These are phyloP conservation scores for Baccha elongata DNA, from an alignment of 2,888 invertebrate genomes.

Conservation along the genomic window DNA sequence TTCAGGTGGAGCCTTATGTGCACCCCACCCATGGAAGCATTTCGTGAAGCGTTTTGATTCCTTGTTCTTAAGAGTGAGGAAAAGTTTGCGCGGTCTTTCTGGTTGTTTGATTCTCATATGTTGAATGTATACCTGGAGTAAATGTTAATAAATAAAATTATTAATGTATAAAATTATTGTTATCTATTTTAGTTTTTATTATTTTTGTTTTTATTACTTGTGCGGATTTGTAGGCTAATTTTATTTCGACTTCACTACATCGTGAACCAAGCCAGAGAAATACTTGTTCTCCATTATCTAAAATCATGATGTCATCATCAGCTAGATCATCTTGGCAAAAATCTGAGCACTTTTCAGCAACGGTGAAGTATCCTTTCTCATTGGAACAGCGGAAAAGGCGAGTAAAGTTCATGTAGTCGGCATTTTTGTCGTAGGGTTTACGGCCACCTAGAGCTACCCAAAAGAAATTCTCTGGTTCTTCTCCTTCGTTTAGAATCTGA, in stretches of 20 bases:
- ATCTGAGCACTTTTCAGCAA: conserved; percentile 96
- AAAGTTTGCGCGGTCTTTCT: conserved; percentile 93
- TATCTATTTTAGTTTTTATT: neutral
- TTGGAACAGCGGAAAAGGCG: conserved; percentile 99
- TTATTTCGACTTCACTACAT: conserved; percentile 99
- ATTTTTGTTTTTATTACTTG: conserved; percentile 85
- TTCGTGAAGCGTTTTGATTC: conserved; percentile 97
- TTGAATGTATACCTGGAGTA: conserved; percentile 95
- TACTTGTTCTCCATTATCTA: conserved; percentile 98
- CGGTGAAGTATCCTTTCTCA: conserved; percentile 99
- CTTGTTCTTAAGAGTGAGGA: conserved; percentile 97
- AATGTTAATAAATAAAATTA: conserved; percentile 67
- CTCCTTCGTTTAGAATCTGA: conserved; percentile 94
- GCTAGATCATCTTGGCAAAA: conserved; percentile 95
- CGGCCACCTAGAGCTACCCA: conserved; percentile 97
- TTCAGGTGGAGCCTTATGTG: conserved; percentile 86
- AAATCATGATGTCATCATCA: conserved; percentile 99
- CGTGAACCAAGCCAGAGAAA: conserved; percentile 98
- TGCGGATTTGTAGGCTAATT: conserved; percentile 98
- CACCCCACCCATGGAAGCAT: conserved; percentile 99
- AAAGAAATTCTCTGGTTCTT: conserved; percentile 99
- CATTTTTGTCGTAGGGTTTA: conserved; percentile 93
- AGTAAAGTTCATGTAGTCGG: conserved; percentile 95
- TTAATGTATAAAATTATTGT: conserved; percentile 4
- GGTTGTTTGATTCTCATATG: conserved; percentile 98